phyloP scores from a whole-genome alignment of 1,140 invertebrate species.

The Drosophila littoralis region DNA sequence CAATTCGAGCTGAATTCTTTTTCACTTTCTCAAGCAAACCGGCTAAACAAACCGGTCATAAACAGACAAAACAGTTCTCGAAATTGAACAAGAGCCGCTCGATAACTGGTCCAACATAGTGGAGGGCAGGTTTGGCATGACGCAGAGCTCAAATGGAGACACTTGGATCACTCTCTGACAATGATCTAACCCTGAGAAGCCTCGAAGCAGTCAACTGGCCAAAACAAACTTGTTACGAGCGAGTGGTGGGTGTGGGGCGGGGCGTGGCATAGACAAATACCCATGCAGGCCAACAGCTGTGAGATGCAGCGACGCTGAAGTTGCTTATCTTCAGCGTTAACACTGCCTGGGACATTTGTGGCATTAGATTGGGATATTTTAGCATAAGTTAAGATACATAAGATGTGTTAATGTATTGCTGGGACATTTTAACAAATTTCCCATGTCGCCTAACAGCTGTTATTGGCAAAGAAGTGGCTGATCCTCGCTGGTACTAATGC shows the following conservation, averaged over 20 bases:
- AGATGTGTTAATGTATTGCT: no score
- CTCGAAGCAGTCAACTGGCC: background rate
- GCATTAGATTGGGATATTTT: background rate
- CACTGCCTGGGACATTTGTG: background rate
- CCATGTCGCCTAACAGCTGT: background rate
- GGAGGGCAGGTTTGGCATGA: conserved; percentile 31
- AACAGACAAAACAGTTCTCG: conserved; percentile 29
- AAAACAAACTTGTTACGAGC: background rate
- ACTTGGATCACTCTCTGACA: conserved; percentile 1
- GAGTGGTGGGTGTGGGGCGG: background rate
- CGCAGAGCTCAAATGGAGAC: conserved; percentile 32
- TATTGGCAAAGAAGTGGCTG: background rate
- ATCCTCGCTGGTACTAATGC: background rate
- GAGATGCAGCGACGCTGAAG: conserved; percentile 83
- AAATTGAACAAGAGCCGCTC: conserved; percentile 26
- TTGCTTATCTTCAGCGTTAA: no score
- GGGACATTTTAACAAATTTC: background rate
- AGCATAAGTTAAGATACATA: no score
- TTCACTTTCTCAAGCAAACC: conserved; percentile 58
- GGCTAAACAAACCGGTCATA: conserved; percentile 58
- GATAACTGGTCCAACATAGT: conserved; percentile 54
- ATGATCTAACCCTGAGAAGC: conserved; percentile 56
- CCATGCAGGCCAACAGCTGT: conserved; percentile 82
- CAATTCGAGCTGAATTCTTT: conserved; percentile 39
- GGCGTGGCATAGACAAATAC: conserved; percentile 46